Evolutionary conservation across 2,113 vertebrate genomes (phyloP).

Genomic region (Clinocottus analis): DNA sequence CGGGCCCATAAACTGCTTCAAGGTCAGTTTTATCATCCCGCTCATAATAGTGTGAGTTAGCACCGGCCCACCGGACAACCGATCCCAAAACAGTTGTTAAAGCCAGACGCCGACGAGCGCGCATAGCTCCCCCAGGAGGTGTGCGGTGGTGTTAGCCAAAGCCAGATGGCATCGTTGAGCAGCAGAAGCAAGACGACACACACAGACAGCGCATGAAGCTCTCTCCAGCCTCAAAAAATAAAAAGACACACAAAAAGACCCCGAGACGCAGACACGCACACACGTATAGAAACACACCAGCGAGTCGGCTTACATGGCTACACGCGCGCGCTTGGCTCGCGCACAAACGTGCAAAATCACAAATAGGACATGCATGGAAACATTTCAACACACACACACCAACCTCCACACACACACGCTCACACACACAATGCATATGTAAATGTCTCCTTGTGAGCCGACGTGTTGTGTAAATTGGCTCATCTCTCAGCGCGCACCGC

Average conservation of each 20-base stretch:
- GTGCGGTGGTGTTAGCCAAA: conserved; percentile 51
- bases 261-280: conserved; percentile 22
- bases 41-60: conserved; percentile 74
- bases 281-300: background rate
- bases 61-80: conserved; percentile 70
- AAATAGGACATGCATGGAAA: conserved; percentile 45
- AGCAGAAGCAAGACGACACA: conserved; percentile 23
- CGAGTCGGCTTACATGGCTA: conserved; percentile 37
- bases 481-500: conserved; percentile 47
- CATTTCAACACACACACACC: conserved; percentile 12
- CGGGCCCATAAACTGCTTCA: conserved; percentile 72
- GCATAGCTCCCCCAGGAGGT: conserved; percentile 60
- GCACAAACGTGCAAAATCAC: conserved; percentile 30
- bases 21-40: conserved; percentile 77
- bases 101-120: conserved; percentile 62
- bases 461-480: conserved; percentile 63
- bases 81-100: conserved; percentile 77
- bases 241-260: conserved; percentile 48
- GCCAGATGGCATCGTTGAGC: conserved; percentile 84
- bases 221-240: conserved; percentile 20
- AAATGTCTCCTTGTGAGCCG: conserved; percentile 61
- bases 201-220: conserved; percentile 16
- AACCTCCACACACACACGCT: no score
- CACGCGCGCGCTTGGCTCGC: conserved; percentile 25
- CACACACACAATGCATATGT: conserved; percentile 43